phyloP scores from a whole-genome alignment of 2,888 invertebrate species.

The Adelognathus sp. region DNA sequence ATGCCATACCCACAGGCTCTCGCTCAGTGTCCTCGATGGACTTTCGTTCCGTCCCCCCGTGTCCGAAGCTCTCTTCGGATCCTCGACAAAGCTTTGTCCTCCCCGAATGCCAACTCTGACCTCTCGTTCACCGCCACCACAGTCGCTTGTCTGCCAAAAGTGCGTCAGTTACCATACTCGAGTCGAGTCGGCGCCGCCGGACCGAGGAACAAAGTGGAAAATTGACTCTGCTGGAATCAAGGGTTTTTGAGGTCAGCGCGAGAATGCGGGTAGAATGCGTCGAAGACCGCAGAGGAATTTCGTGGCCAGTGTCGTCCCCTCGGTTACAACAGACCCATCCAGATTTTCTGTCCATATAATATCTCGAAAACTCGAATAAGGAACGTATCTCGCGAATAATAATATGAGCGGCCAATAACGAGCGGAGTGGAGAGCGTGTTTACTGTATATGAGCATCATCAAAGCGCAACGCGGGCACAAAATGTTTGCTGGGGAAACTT shows the following conservation, averaged over 20 bases:
- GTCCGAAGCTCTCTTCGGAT: not conserved
- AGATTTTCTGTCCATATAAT: not conserved
- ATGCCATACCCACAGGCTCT: not conserved
- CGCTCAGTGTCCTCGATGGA: not conserved
- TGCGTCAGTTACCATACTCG: not conserved
- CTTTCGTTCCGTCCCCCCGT: not conserved
- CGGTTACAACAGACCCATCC: not conserved
- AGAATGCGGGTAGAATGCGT: slow-evolving; percentile 69
- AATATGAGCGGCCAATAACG: slow-evolving; percentile 34
- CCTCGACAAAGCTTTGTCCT: not conserved
- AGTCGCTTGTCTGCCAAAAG: not conserved
- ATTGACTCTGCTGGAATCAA: slow-evolving; percentile 60
- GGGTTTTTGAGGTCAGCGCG: slow-evolving; percentile 69
- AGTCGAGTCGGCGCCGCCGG: not conserved
- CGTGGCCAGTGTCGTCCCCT: slow-evolving; percentile 18
- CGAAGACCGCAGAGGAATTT: slow-evolving; percentile 46
- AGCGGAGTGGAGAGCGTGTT: not conserved
- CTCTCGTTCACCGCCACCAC: not conserved
- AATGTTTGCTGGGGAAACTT: slow-evolving; percentile 69
- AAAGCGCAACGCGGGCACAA: slow-evolving; percentile 41
- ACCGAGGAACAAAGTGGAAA: slow-evolving; percentile 67
- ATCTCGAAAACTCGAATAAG: slow-evolving; percentile 45
- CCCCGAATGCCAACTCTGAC: not conserved
- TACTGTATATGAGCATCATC: slow-evolving; percentile 34
- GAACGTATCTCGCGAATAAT: slow-evolving; percentile 34